phyloP scores from a whole-genome alignment of 23 tunicate species.

The Phallusia fumigata region DNA sequence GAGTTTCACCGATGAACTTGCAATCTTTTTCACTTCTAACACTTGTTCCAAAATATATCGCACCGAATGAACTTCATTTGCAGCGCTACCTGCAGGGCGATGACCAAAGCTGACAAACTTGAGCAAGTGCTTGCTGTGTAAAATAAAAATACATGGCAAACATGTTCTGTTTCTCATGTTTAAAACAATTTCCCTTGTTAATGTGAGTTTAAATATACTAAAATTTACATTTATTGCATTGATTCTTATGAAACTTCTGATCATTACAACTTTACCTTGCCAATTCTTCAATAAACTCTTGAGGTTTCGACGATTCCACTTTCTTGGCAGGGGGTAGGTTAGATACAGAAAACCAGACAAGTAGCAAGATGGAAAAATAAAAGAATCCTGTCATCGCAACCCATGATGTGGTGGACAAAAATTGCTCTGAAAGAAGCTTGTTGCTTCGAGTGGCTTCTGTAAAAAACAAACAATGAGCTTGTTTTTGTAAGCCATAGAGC shows the following conservation, averaged over 20 bases:
- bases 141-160: too few species aligned
- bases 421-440: too few species aligned
- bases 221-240: too few species aligned
- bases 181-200: too few species aligned
- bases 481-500: too few species aligned
- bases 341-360: neutral
- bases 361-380: neutral
- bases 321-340: neutral
- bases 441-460: too few species aligned
- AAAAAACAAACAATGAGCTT: too few species aligned
- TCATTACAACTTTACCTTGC: too few species aligned
- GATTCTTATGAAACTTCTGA: too few species aligned
- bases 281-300: slow-evolving; percentile 16
- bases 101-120: slow-evolving; percentile 62
- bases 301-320: neutral
- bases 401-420: neutral
- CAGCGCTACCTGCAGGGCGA: slow-evolving; percentile 74
- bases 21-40: slow-evolving; percentile 13
- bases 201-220: too few species aligned
- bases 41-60: slow-evolving; percentile 52
- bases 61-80: slow-evolving; percentile 67
- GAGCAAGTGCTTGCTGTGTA: slow-evolving; percentile 50
- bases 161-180: too few species aligned
- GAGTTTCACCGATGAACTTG: slow-evolving; percentile 29
- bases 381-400: neutral